A percentile compares a stretch with the other conserved stretches of the same genome.
Evolutionary conservation across 2,888 invertebrate species (phyloP).

Genomic region (Melangyna quadrimaculata): DNA sequence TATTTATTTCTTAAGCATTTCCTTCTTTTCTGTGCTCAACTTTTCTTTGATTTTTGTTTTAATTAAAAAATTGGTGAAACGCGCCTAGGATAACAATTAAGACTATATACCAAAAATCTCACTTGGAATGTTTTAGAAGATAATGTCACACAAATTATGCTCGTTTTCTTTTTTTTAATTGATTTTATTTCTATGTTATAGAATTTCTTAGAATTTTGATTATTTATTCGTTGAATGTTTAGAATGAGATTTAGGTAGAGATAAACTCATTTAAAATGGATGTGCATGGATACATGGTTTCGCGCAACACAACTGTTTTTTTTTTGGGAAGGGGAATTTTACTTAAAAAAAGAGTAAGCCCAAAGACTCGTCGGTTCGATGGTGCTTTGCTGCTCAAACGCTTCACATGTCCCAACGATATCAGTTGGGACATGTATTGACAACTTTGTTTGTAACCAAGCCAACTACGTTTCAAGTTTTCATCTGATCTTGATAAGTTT

Average conservation of each 20-base stretch:
- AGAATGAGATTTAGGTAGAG: conserved; percentile 35
- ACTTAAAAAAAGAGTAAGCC: not conserved
- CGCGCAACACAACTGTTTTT: not conserved
- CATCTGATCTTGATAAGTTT: too few species aligned
- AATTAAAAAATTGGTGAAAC: conserved; percentile 14
- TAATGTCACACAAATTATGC: conserved; percentile 52
- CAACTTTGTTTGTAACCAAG: not conserved
- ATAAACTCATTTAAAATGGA: not conserved
- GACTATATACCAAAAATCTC: not conserved
- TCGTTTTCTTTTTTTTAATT: conserved; percentile 23
- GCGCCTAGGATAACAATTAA: conserved; percentile 16
- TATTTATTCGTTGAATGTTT: conserved; percentile 34
- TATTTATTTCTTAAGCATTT: conserved; percentile 2
- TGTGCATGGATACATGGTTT: conserved; percentile 10
- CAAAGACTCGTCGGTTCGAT: not conserved
- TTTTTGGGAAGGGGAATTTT: not conserved
- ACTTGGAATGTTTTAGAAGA: conserved; percentile 70
- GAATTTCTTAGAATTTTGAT: conserved; percentile 5
- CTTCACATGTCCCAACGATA: not conserved
- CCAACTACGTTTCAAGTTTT: too few species aligned
- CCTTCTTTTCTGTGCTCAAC: conserved; percentile 7
- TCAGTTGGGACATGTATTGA: not conserved
- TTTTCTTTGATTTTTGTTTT: not conserved
- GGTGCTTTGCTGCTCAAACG: not conserved
- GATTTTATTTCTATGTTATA: conserved; percentile 15